phyloP scores from a whole-genome alignment of 2,113 vertebrate species.

The Hyla sarda region DNA sequence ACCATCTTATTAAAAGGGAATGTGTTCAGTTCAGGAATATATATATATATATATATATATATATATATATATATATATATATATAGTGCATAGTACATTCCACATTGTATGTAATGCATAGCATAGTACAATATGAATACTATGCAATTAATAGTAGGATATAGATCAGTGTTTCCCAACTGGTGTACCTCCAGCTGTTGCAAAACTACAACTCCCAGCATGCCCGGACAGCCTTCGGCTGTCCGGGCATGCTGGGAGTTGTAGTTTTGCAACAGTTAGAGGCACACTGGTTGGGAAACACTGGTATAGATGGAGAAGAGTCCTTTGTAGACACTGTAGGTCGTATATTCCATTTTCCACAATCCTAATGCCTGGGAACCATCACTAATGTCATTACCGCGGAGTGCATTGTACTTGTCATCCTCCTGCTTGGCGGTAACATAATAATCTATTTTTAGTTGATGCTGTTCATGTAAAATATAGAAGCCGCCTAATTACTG shows the following conservation, averaged over 20 bases:
- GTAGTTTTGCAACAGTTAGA: too few species aligned
- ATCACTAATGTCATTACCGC: constrained; percentile 27
- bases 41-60: background rate
- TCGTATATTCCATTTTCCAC: background rate
- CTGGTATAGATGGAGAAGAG: background rate
- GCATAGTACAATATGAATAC: background rate
- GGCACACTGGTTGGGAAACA: too few species aligned
- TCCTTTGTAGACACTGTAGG: background rate
- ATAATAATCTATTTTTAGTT: constrained; percentile 49
- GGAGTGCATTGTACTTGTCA: background rate
- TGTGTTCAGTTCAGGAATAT: too few species aligned
- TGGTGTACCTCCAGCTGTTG: too few species aligned
- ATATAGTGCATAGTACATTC: background rate
- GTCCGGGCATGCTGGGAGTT: too few species aligned
- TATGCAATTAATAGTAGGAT: background rate
- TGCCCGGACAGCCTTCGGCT: too few species aligned
- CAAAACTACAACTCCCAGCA: too few species aligned
- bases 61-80: too few species aligned
- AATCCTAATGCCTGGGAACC: background rate
- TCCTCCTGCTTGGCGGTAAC: background rate
- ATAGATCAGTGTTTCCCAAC: too few species aligned
- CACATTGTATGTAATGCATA: background rate
- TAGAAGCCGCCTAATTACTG: constrained; percentile 38
- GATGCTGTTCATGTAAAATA: constrained; percentile 4
- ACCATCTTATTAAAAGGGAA: too few species aligned